These are phyloP conservation scores for Acrobasis repandana DNA, from an alignment of 2,888 invertebrate species.

Conservation along the genomic window DNA sequence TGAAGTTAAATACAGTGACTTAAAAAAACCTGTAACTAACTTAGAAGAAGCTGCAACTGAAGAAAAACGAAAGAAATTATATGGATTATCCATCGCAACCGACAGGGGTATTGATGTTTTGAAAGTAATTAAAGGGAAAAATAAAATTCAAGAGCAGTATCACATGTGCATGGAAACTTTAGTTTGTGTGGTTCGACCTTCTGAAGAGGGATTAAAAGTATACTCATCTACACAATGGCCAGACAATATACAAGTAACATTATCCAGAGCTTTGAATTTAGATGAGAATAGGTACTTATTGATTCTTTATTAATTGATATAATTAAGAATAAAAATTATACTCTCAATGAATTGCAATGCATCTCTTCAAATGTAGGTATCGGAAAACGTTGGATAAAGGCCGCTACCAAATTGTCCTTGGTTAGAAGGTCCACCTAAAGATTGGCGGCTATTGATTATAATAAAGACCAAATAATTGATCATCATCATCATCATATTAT, in stretches of 20 bases:
- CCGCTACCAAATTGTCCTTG: too few species aligned
- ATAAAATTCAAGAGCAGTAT: slow-evolving; percentile 83
- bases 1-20: slow-evolving; percentile 73
- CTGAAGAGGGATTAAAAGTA: slow-evolving; percentile 87
- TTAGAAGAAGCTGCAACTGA: slow-evolving; percentile 45
- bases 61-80: slow-evolving; percentile 26
- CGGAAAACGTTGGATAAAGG: too few species aligned
- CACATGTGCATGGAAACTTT: slow-evolving; percentile 89
- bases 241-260: slow-evolving; percentile 78
- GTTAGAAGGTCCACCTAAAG: too few species aligned
- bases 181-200: slow-evolving; percentile 84
- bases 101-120: slow-evolving; percentile 58
- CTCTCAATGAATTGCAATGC: neutral
- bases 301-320: neutral
- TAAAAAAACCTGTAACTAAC: slow-evolving; percentile 52
- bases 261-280: slow-evolving; percentile 79
- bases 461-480: too few species aligned
- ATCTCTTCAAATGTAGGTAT: too few species aligned
- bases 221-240: slow-evolving; percentile 84
- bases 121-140: slow-evolving; percentile 78
- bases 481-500: too few species aligned
- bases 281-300: slow-evolving; percentile 79
- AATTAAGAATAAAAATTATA: neutral
- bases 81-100: slow-evolving; percentile 35
- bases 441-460: too few species aligned